These are phyloP conservation scores for Drosophila sp. DNA, from an alignment of 1,140 invertebrate species.

Conservation along the genomic window DNA sequence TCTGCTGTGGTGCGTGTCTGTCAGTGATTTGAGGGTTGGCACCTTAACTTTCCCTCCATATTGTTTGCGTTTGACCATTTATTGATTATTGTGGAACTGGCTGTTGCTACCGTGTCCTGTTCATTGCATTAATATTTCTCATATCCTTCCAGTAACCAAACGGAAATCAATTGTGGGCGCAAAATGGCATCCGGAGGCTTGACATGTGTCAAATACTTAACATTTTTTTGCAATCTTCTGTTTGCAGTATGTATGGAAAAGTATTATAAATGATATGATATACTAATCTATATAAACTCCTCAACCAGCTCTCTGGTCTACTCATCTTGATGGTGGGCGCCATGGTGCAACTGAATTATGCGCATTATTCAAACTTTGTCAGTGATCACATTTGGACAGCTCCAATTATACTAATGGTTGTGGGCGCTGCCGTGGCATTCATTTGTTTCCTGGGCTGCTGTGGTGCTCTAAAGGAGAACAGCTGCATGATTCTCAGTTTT, in stretches of 20 bases:
- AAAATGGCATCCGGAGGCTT: conserved; percentile 88
- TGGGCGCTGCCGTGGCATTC: conserved; percentile 93
- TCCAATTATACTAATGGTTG: conserved; percentile 91
- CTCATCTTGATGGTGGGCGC: conserved; percentile 90
- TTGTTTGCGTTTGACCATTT: conserved; percentile 57
- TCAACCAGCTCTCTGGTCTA: conserved; percentile 90
- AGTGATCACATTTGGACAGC: conserved; percentile 88
- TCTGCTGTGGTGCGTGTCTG: conserved; percentile 50
- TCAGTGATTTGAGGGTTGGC: conserved; percentile 69
- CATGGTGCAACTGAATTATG: conserved; percentile 88
- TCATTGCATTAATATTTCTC: conserved; percentile 55
- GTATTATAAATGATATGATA: not conserved
- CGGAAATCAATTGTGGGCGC: conserved; percentile 35
- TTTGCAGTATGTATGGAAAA: conserved; percentile 89
- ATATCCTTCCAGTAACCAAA: conserved; percentile 42
- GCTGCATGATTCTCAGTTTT: conserved; percentile 96
- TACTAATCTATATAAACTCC: not conserved
- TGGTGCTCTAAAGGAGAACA: conserved; percentile 93
- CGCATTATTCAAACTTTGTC: conserved; percentile 89
- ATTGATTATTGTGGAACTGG: conserved; percentile 61
- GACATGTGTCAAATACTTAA: conserved; percentile 92
- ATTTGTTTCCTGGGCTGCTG: conserved; percentile 96
- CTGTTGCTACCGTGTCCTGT: conserved; percentile 22
- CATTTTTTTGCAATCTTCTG: conserved; percentile 93
- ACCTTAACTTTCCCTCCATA: conserved; percentile 39